These are phyloP conservation scores for Zaprionus inermis DNA, from an alignment of 1,140 invertebrate genomes.

Conservation along the genomic window DNA sequence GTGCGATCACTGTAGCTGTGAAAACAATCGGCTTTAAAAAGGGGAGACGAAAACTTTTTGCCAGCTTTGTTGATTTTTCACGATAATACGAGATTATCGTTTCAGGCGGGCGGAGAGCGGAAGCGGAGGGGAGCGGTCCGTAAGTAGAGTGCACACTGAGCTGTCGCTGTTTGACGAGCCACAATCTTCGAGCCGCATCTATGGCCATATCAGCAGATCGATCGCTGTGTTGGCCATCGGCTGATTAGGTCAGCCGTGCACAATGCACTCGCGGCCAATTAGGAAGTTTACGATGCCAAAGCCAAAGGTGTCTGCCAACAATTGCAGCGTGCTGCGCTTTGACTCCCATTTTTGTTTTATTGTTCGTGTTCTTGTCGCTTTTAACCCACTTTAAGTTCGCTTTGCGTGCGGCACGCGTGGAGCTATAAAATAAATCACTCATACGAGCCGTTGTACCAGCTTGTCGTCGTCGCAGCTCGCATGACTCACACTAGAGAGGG, in stretches of 20 bases:
- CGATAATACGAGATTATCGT: background rate
- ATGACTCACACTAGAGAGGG: too few relatives aligned
- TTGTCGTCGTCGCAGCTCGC: background rate
- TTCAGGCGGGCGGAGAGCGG: background rate
- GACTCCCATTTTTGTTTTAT: background rate
- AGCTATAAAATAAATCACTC: constrained; percentile 71
- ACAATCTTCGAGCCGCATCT: background rate
- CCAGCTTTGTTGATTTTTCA: background rate
- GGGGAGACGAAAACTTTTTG: background rate
- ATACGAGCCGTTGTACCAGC: constrained; percentile 44
- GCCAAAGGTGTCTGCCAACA: constrained; percentile 17
- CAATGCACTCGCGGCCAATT: constrained; percentile 23
- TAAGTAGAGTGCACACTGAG: background rate
- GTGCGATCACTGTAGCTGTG: background rate
- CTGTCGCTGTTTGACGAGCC: background rate
- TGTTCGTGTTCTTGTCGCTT: constrained; percentile 10
- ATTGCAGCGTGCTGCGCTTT: constrained; percentile 4
- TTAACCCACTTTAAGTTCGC: constrained; percentile 39
- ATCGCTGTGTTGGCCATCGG: constrained; percentile 2
- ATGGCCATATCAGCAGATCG: background rate
- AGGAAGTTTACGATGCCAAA: constrained; percentile 17
- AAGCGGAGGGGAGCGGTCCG: too few relatives aligned
- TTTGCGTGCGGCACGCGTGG: constrained; percentile 42
- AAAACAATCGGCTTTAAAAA: constrained; percentile 3
- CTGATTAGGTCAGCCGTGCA: constrained; percentile 18